These are phyloP conservation scores for Callitettix versicolor DNA, from an alignment of 1,140 invertebrate genomes.

Conservation along the genomic window DNA sequence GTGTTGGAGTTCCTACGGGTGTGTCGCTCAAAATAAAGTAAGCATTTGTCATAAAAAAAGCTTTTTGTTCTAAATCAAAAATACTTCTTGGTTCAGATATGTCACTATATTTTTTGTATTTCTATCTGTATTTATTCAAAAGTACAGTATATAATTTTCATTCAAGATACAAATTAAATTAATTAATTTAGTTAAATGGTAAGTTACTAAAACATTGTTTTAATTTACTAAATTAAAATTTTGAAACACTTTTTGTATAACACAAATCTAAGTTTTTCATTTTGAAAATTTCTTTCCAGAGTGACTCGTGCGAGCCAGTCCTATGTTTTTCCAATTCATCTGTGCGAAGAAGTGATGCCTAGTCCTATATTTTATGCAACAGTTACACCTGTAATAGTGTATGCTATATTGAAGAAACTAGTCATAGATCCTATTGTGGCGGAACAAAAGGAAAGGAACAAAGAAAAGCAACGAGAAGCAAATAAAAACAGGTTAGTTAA, in stretches of 20 bases:
- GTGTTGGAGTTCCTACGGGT: constrained; percentile 73
- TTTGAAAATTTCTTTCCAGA: too few relatives aligned
- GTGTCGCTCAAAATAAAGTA: constrained; percentile 83
- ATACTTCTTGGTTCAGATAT: background rate
- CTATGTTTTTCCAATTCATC: constrained; percentile 78
- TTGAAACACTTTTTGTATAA: background rate
- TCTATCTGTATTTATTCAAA: too few relatives aligned
- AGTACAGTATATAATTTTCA: too few relatives aligned
- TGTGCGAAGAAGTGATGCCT: constrained; percentile 82
- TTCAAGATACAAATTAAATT: too few relatives aligned
- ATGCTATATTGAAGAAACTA: constrained; percentile 70
- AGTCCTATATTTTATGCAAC: constrained; percentile 89
- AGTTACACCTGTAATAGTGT: constrained; percentile 68
- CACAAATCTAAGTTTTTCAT: constrained; percentile 4
- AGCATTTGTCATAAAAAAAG: constrained; percentile 29
- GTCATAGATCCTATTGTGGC: constrained; percentile 77
- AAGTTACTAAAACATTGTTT: too few relatives aligned
- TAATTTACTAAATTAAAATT: background rate
- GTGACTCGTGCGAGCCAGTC: constrained; percentile 76
- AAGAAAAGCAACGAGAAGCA: constrained; percentile 58
- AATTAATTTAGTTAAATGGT: too few relatives aligned
- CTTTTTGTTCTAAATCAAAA: too few relatives aligned
- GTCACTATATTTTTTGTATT: background rate
- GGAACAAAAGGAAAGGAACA: constrained; percentile 62
- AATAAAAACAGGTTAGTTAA: constrained; percentile 51